A percentile compares a stretch with the other conserved stretches of the same genome.
phyloP scores from a whole-genome alignment of 2,113 vertebrate species.

The Delphinapterus leucas region DNA sequence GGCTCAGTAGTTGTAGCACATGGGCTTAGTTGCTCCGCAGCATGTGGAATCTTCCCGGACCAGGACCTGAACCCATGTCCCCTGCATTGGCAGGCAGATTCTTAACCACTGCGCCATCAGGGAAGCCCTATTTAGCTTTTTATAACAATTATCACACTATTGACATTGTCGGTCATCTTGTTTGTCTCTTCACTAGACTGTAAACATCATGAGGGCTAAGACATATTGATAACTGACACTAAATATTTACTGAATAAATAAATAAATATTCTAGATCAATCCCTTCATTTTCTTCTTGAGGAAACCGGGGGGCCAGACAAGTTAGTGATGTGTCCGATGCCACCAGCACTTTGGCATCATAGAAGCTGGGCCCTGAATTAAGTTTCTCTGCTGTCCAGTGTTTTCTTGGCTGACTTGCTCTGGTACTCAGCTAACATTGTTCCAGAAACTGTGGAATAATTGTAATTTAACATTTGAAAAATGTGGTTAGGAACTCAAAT shows the following conservation, averaged over 20 bases:
- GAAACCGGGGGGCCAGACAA: not conserved
- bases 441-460: not conserved
- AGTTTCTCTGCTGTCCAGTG: not conserved
- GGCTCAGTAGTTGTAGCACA: no score
- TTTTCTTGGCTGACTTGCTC: not conserved
- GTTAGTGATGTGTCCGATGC: not conserved
- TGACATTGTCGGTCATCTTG: not conserved
- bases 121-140: not conserved
- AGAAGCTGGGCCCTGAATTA: not conserved
- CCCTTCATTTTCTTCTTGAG: not conserved
- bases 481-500: not conserved
- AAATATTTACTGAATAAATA: not conserved
- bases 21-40: no score
- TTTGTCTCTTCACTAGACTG: not conserved
- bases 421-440: not conserved
- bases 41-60: no score
- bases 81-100: no score
- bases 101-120: no score
- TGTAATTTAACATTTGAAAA: conserved; percentile 46
- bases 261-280: not conserved
- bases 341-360: not conserved
- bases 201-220: not conserved
- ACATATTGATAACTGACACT: not conserved
- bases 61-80: no score
- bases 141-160: not conserved